Evolutionary conservation across 2,888 invertebrate species (phyloP).

Genomic region (Acanthacorydalis orientalis): DNA sequence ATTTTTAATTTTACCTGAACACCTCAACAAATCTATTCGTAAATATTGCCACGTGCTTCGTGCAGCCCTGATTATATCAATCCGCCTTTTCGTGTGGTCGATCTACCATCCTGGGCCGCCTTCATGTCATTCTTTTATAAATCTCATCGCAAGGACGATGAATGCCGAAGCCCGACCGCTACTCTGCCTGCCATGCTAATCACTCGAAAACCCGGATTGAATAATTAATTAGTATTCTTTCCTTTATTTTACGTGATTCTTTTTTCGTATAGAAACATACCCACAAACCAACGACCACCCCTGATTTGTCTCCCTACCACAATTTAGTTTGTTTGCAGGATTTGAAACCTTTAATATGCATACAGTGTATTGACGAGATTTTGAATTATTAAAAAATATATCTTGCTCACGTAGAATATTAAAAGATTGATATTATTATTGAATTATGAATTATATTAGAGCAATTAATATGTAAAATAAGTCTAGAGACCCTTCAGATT

Average conservation of each 20-base stretch:
- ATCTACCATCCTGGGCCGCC: background rate
- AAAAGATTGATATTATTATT: too few relatives aligned
- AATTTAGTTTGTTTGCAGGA: background rate
- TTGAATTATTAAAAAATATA: background rate
- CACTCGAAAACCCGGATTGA: constrained; percentile 36
- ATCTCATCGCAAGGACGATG: constrained; percentile 9
- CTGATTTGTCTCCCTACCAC: background rate
- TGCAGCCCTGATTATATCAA: too few relatives aligned
- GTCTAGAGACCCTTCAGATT: too few relatives aligned
- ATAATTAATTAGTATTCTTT: constrained; percentile 44
- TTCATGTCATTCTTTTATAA: constrained; percentile 10
- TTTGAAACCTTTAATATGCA: background rate
- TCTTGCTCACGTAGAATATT: background rate
- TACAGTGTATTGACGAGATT: background rate
- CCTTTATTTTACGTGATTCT: constrained; percentile 27
- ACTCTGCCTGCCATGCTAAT: constrained; percentile 27
- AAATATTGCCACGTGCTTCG: too few relatives aligned
- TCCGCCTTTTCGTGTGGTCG: too few relatives aligned
- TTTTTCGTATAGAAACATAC: constrained; percentile 13
- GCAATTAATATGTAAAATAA: too few relatives aligned
- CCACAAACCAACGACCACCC: too few relatives aligned
- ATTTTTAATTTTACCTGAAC: too few relatives aligned
- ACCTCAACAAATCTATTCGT: too few relatives aligned
- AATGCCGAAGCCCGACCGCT: background rate
- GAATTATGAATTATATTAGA: too few relatives aligned